Evolutionary conservation across 1,140 invertebrate genomes (phyloP).

Genomic region (Drosophila novamexicana): DNA sequence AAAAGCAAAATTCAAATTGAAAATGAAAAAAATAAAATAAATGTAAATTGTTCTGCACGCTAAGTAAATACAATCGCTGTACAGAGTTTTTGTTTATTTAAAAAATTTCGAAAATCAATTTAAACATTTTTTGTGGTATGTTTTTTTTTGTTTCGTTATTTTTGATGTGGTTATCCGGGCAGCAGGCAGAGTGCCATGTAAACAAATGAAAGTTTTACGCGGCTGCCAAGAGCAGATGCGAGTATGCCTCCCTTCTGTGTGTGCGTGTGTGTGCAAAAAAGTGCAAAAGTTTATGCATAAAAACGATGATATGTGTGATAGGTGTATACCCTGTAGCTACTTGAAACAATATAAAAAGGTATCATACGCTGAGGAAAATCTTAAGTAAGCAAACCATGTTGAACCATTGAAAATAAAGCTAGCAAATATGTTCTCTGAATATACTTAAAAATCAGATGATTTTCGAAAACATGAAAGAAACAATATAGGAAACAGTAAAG

Average conservation of each 20-base stretch:
- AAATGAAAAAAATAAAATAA: conserved; percentile 23
- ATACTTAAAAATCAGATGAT: no score
- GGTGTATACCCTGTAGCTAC: conserved; percentile 2
- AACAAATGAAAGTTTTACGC: conserved; percentile 70
- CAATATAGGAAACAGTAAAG: no score
- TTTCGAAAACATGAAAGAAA: no score
- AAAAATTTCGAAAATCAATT: conserved; percentile 78
- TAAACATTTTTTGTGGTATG: conserved; percentile 48
- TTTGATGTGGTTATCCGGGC: conserved; percentile 79
- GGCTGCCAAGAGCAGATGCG: conserved; percentile 67
- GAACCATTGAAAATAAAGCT: no score
- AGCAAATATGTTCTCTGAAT: no score
- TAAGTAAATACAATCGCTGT: conserved; percentile 47
- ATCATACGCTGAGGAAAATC: no score
- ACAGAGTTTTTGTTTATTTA: conserved; percentile 68
- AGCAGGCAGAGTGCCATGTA: conserved; percentile 60
- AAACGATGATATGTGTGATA: conserved; percentile 34
- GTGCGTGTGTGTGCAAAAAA: conserved; percentile 32
- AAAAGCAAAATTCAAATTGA: conserved; percentile 36
- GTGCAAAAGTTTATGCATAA: conserved; percentile 45
- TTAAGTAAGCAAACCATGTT: no score
- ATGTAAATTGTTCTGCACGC: conserved; percentile 44
- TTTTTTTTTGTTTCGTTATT: conserved; percentile 41
- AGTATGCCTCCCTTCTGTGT: not conserved
- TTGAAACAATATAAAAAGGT: no score